A percentile compares a stretch with the other conserved stretches of the same genome.
Evolutionary conservation across 2,113 vertebrate species (phyloP).

Genomic region (Rhinoderma darwinii): DNA sequence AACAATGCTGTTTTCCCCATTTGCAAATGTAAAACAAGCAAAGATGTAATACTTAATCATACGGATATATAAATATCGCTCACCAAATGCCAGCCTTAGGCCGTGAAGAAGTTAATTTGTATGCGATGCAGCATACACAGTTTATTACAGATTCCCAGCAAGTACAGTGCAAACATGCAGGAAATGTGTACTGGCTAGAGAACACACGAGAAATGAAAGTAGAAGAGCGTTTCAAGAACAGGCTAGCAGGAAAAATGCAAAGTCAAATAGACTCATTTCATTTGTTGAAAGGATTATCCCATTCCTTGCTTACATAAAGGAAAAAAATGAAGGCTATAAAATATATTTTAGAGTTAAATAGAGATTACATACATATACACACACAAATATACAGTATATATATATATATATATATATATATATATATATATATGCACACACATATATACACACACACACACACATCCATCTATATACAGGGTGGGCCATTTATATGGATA

Average conservation of each 20-base stretch:
- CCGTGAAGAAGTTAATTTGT: background rate
- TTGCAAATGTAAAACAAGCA: background rate
- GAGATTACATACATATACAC: too few species aligned
- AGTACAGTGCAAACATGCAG: constrained; percentile 34
- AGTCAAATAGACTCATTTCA: background rate
- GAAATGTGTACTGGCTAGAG: background rate
- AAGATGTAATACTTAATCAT: background rate
- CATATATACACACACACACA: too few species aligned
- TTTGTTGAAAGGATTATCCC: background rate
- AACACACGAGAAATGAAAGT: background rate
- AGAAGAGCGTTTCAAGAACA: background rate
- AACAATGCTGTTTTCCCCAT: background rate
- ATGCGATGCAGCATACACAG: background rate
- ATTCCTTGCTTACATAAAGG: background rate
- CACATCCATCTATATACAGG: too few species aligned
- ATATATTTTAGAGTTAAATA: too few species aligned
- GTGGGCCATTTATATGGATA: too few species aligned
- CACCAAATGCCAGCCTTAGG: background rate
- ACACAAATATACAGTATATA: too few species aligned
- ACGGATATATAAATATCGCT: background rate
- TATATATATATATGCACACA: too few species aligned
- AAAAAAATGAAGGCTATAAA: background rate
- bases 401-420: too few species aligned
- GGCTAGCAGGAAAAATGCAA: background rate
- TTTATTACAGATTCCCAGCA: constrained; percentile 42